phyloP scores from a whole-genome alignment of 2,888 invertebrate genomes.

The Limnephilus marmoratus region DNA sequence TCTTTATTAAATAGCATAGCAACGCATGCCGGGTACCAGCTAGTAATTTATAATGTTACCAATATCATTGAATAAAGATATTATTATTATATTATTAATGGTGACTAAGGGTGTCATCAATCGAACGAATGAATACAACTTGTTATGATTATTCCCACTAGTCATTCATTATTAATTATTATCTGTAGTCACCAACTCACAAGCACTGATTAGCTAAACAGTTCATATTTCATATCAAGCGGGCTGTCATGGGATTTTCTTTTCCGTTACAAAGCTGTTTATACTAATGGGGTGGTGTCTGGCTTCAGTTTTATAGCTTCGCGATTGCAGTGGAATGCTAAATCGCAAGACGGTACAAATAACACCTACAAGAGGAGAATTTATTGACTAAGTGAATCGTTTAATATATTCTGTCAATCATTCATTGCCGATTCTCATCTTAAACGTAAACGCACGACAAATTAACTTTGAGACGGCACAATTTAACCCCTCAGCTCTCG shows the following conservation, averaged over 20 bases:
- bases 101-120: background rate
- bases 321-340: background rate
- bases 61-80: too few relatives aligned
- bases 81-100: background rate
- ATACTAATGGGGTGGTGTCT: background rate
- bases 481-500: too few relatives aligned
- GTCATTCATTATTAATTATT: background rate
- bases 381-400: background rate
- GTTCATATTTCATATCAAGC: background rate
- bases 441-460: too few relatives aligned
- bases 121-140: background rate
- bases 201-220: background rate
- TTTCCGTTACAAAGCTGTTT: background rate
- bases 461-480: too few relatives aligned
- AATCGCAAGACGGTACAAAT: background rate
- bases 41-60: too few relatives aligned
- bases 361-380: background rate
- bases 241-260: background rate
- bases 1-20: too few relatives aligned
- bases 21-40: too few relatives aligned
- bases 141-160: background rate
- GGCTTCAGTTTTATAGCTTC: background rate
- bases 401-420: background rate
- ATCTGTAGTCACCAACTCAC: background rate
- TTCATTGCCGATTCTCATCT: too few relatives aligned